Base-by-base conservation (phyloP, 1,140 invertebrate species). In the Aphaenogaster floridana region DNA sequence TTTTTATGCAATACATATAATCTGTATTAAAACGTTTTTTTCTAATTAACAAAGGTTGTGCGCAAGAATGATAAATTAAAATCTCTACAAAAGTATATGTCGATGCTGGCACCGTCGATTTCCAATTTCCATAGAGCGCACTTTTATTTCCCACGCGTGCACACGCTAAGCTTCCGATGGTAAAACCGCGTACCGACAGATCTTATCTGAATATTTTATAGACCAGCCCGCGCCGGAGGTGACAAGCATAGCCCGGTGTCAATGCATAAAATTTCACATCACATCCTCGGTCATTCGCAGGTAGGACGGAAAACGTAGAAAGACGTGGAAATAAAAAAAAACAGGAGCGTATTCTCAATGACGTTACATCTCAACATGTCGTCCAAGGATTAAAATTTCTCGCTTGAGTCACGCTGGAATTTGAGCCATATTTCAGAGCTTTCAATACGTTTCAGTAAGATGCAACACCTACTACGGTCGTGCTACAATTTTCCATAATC, bases 141-240 rank as follows among this genome's bases (percentile, higher is more conserved):
- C 42, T 84, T 76, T 84, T 84, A 84, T 84, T 61, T 84, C 42
- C 42, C 57, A 45, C 54, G 80, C 57, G 45, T 76, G 45, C 57
- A 63, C 80, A 50, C 57, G 45, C 36, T 13, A 57, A 50, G n/a
- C 69, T 84, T 84, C n/a, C 69, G 42, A 87, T 54, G 50, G 59
- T 28, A 63, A 69, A 48, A 77, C 59, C 78, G 71, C 45, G 45
- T 50, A 72, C 50, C 76, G 83, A 89, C 89, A 86, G 87, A 91
- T 91, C 87, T 89, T 90, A 85, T 91, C 89, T 91, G 90, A 90
- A 92, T 90, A 92, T 92, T 91, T 92, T 86, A 93, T 74, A 89
- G 66, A 74, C 61, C 42, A 59, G 68, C 61, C 79, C 88, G 36
- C 63, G 61, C 86, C 87, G 78, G 77, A 88, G 90, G 77, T 88